Evolutionary conservation across 2,797 vertebrate genomes (phyloP).

Genomic region (Perodicticus potto): DNA sequence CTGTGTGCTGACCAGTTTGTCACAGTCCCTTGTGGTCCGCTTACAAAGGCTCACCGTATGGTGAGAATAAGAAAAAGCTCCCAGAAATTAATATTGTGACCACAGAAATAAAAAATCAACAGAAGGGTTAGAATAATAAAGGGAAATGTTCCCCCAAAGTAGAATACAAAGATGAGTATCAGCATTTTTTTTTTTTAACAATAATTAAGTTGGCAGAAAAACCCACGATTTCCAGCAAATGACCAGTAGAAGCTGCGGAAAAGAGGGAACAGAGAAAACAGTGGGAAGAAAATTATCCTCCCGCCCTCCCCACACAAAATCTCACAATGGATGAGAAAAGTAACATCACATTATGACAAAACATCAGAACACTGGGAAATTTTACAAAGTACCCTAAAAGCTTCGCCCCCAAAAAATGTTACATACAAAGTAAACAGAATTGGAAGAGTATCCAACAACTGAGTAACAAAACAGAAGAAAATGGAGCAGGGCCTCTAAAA

Average conservation of each 20-base stretch:
- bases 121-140: neutral
- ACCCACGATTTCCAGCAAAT: neutral
- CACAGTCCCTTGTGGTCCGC: too few species aligned
- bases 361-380: neutral
- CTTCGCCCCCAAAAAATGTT: neutral
- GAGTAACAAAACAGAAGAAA: conserved; percentile 24
- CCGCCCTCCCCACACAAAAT: neutral
- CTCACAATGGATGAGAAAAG: neutral
- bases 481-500: neutral
- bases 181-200: neutral
- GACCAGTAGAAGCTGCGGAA: neutral
- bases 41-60: too few species aligned
- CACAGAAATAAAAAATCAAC: neutral
- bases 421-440: conserved; percentile 17
- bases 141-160: neutral
- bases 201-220: neutral
- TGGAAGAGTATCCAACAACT: neutral
- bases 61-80: neutral
- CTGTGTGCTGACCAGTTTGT: too few species aligned
- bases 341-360: neutral
- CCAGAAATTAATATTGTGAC: conserved; percentile 22
- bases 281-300: neutral
- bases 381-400: neutral
- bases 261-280: conserved; percentile 2
- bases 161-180: neutral